These are phyloP conservation scores for Gallinago jamesoni DNA, from an alignment of 2,113 vertebrate species.

Conservation along the genomic window DNA sequence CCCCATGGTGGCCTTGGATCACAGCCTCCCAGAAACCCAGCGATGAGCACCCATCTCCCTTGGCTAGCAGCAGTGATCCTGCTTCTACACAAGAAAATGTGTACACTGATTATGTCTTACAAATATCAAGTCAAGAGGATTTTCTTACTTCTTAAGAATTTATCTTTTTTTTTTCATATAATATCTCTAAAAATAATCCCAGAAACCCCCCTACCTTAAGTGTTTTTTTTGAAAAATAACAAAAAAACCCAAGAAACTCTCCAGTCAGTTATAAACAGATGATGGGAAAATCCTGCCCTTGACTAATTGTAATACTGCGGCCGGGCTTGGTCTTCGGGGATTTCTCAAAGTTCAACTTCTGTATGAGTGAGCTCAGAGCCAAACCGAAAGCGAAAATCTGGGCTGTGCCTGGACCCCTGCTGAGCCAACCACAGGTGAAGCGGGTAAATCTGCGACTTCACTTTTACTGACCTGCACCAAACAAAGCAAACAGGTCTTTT, in stretches of 20 bases:
- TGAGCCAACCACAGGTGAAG: neutral
- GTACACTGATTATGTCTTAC: neutral
- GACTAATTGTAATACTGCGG: neutral
- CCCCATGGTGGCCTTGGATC: neutral
- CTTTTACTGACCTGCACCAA: neutral
- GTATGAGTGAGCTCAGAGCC: neutral
- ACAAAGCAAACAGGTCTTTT: neutral
- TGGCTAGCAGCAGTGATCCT: neutral
- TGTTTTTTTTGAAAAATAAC: conserved; percentile 55
- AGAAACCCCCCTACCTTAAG: neutral
- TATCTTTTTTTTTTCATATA: neutral
- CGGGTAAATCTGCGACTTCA: neutral
- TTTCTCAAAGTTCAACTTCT: conserved; percentile 34
- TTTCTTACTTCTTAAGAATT: neutral
- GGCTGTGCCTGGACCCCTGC: neutral
- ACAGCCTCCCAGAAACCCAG: neutral
- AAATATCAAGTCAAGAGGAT: neutral
- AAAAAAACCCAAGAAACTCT: conserved; percentile 39
- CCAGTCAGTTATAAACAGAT: conserved; percentile 47
- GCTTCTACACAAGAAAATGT: neutral
- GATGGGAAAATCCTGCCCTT: conserved; percentile 68
- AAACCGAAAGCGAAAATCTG: conserved; percentile 40
- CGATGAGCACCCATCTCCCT: neutral
- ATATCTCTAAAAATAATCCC: conserved; percentile 19
- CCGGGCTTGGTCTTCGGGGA: neutral